Percentiles rank a stretch among this genome's conserved stretches.
Evolutionary conservation across 2,888 invertebrate species (phyloP).

Genomic region (Asteroscopus sphinx): DNA sequence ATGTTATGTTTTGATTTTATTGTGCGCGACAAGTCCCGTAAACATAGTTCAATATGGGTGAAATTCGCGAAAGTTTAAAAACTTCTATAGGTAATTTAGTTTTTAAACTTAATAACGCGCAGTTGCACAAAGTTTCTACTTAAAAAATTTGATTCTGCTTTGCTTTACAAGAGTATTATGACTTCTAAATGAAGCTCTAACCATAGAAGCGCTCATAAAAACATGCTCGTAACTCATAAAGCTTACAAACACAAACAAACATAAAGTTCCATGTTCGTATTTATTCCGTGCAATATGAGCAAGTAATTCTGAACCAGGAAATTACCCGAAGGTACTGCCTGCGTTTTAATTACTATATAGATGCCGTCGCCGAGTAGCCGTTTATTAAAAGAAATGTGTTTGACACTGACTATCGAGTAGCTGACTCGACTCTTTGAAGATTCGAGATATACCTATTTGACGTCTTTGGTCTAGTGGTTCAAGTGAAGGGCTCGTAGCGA

Average conservation of each 20-base stretch:
- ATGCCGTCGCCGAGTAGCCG: conserved; percentile 21
- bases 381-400: conserved; percentile 43
- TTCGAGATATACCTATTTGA: too few species aligned
- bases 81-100: too few species aligned
- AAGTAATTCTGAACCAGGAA: conserved; percentile 49
- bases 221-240: conserved; percentile 21
- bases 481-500: too few species aligned
- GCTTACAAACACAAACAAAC: conserved; percentile 24
- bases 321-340: conserved; percentile 33
- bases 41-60: too few species aligned
- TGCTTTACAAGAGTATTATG: conserved; percentile 12
- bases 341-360: conserved; percentile 45
- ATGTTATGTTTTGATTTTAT: too few species aligned
- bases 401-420: conserved; percentile 9
- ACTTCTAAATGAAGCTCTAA: conserved; percentile 21
- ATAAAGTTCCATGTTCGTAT: conserved; percentile 25
- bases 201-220: conserved; percentile 17
- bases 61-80: too few species aligned
- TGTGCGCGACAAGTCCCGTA: too few species aligned
- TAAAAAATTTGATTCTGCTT: not conserved
- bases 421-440: not conserved
- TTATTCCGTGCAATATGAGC: conserved; percentile 15
- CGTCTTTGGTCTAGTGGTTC: too few species aligned
- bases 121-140: not conserved
- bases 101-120: too few species aligned